Evolutionary conservation across 1,140 invertebrate genomes (phyloP).

Genomic region (Drosophila willistoni): DNA sequence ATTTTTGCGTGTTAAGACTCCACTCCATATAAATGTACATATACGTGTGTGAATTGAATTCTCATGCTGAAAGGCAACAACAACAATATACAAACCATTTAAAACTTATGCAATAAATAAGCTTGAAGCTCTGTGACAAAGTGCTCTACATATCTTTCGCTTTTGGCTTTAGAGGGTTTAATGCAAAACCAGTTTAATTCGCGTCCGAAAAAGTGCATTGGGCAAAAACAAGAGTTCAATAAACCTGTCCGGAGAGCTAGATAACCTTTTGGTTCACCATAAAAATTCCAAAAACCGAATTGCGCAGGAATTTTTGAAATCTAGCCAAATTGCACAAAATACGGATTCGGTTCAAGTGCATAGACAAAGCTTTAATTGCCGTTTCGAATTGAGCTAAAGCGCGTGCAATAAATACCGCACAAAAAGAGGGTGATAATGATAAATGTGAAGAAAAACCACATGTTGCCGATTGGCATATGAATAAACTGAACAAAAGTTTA

Average conservation of each 20-base stretch:
- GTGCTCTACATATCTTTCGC: slow-evolving; percentile 42
- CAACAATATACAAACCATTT: slow-evolving; percentile 37
- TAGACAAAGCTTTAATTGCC: slow-evolving; percentile 63
- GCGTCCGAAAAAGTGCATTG: slow-evolving; percentile 47
- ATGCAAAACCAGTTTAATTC: slow-evolving; percentile 64
- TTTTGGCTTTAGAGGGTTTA: too few species aligned
- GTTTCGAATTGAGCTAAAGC: slow-evolving; percentile 45
- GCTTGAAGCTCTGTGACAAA: slow-evolving; percentile 29
- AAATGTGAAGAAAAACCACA: slow-evolving; percentile 56
- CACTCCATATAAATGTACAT: slow-evolving; percentile 8
- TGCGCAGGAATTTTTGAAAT: slow-evolving; percentile 32
- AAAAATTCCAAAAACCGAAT: slow-evolving; percentile 6
- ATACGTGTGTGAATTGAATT: slow-evolving; percentile 67
- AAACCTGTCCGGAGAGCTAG: slow-evolving; percentile 43
- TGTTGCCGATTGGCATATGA: slow-evolving; percentile 51
- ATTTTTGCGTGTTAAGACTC: slow-evolving; percentile 46
- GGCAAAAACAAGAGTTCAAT: slow-evolving; percentile 57
- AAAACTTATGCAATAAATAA: slow-evolving; percentile 51
- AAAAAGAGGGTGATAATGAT: slow-evolving; percentile 17
- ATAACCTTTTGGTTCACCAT: slow-evolving; percentile 47
- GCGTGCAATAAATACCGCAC: slow-evolving; percentile 13
- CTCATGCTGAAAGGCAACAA: slow-evolving; percentile 25
- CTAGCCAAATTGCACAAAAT: slow-evolving; percentile 25
- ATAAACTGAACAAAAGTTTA: not conserved
- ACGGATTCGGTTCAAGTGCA: slow-evolving; percentile 62